phyloP scores from a whole-genome alignment of 1,140 invertebrate genomes.

The Lepidostoma basale region DNA sequence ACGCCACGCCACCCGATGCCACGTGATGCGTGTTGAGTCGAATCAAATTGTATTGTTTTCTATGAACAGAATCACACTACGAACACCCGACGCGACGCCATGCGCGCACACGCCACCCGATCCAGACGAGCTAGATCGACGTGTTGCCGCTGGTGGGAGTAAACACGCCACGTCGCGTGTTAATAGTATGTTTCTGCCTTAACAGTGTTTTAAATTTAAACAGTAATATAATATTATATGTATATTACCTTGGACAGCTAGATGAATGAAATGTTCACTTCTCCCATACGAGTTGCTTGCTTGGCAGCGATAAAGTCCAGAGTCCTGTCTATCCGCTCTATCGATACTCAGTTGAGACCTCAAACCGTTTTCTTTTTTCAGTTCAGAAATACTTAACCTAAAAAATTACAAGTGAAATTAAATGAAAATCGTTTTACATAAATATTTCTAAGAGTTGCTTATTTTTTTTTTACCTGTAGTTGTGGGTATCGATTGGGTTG shows the following conservation, averaged over 20 bases:
- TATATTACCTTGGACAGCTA: conserved; percentile 79
- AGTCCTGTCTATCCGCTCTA: conserved; percentile 75
- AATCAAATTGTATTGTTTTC: too few species aligned
- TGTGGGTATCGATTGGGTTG: conserved; percentile 65
- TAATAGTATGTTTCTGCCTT: too few species aligned
- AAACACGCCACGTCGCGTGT: too few species aligned
- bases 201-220: too few species aligned
- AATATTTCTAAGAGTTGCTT: background rate
- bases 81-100: too few species aligned
- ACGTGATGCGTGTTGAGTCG: too few species aligned
- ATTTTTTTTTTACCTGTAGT: conserved; percentile 61
- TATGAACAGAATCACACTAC: too few species aligned
- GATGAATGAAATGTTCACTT: conserved; percentile 81
- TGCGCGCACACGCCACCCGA: too few species aligned
- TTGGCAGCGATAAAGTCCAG: conserved; percentile 82
- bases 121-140: too few species aligned
- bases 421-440: background rate
- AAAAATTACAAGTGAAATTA: background rate
- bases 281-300: conserved; percentile 84
- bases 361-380: conserved; percentile 71
- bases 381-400: conserved; percentile 64
- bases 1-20: too few species aligned
- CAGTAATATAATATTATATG: too few species aligned
- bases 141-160: too few species aligned
- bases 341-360: conserved; percentile 72